Conservation (phyloP, 2,888 invertebrate species). For the Aspidapion aeneum region DNA sequence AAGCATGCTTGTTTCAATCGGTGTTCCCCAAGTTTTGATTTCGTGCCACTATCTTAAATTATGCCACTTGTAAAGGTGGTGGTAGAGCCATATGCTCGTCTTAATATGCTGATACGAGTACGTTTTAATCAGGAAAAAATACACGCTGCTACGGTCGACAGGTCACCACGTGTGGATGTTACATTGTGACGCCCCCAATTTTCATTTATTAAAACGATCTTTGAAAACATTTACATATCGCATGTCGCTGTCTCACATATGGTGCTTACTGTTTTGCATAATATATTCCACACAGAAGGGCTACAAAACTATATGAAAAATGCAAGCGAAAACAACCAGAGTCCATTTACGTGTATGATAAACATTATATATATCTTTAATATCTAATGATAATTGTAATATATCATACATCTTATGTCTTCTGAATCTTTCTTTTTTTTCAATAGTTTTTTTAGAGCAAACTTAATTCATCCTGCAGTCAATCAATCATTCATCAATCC, state of each 20-base stretch:
- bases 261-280: slow-evolving; percentile 37
- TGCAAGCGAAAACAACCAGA: no score
- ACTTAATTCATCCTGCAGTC: no score
- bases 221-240: slow-evolving; percentile 43
- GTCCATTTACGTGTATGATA: no score
- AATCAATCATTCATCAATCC: no score
- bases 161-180: slow-evolving; percentile 41
- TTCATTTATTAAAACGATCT: slow-evolving; percentile 45
- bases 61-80: slow-evolving; percentile 20
- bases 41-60: slow-evolving; percentile 3
- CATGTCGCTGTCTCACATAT: slow-evolving; percentile 39
- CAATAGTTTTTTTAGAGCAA: no score
- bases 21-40: background rate
- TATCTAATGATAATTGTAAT: no score
- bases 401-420: no score
- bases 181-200: slow-evolving; percentile 41
- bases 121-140: slow-evolving; percentile 39
- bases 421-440: no score
- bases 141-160: slow-evolving; percentile 36
- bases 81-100: slow-evolving; percentile 38
- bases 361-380: no score
- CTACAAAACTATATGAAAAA: background rate
- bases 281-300: slow-evolving; percentile 20
- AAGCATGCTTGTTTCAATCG: background rate
- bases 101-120: slow-evolving; percentile 40